phyloP scores from a whole-genome alignment of 2,797 vertebrate species.

The Pseudochromis fuscus region DNA sequence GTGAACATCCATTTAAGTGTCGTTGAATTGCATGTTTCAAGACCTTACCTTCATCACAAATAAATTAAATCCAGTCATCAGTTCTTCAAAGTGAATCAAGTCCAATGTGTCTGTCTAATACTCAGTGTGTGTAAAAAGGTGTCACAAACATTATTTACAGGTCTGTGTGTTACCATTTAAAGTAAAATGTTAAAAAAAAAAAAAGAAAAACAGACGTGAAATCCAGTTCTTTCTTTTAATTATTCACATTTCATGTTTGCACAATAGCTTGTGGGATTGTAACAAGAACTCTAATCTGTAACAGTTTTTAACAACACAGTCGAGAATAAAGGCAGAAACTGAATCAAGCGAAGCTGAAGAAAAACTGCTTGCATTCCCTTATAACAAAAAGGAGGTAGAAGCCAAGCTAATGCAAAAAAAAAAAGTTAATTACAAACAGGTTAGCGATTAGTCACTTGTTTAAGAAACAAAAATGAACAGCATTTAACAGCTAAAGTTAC shows the following conservation, averaged over 20 bases:
- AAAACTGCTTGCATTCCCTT: constrained; percentile 23
- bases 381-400: constrained; percentile 44
- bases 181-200: constrained; percentile 3
- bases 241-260: constrained; percentile 34
- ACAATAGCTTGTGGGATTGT: constrained; percentile 16
- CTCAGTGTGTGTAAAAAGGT: neutral
- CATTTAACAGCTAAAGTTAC: neutral
- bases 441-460: constrained; percentile 19
- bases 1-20: no score
- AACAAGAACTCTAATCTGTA: constrained; percentile 4
- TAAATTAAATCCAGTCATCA: no score
- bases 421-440: constrained; percentile 28
- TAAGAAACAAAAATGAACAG: neutral
- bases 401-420: constrained; percentile 26
- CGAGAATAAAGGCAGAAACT: constrained; percentile 10
- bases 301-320: constrained; percentile 9
- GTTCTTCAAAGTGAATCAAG: no score
- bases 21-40: no score
- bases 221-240: constrained; percentile 64
- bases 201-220: constrained; percentile 18
- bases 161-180: neutral
- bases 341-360: constrained; percentile 19
- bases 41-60: no score
- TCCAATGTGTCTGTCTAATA: neutral
- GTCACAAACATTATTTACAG: neutral